A percentile compares a stretch with the other conserved stretches of the same genome.
Conservation (phyloP, 2,797 vertebrate species). For the Garrulus glandarius region DNA sequence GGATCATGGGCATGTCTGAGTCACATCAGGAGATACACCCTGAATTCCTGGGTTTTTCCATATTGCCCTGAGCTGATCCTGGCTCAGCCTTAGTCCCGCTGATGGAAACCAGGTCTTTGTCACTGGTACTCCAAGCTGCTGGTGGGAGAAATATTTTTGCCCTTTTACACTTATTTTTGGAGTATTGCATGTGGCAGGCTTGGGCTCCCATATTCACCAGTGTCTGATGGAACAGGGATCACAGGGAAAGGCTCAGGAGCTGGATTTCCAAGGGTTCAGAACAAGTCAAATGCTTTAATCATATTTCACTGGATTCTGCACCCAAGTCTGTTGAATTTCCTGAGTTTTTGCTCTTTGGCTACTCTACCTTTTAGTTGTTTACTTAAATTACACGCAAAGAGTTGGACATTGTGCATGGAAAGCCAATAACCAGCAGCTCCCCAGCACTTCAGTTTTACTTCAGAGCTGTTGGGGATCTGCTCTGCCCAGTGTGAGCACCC, state of each 20-base stretch:
- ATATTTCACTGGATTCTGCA: background rate
- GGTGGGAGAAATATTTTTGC: background rate
- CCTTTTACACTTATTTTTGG: background rate
- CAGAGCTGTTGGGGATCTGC: background rate
- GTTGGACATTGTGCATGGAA: background rate
- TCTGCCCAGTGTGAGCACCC: background rate
- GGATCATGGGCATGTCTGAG: background rate
- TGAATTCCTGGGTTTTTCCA: background rate
- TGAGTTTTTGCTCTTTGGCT: background rate
- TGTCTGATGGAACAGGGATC: background rate
- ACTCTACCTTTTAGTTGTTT: background rate
- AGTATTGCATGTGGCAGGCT: rapidly evolving
- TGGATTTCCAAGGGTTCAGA: background rate
- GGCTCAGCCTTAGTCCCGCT: background rate
- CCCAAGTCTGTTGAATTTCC: background rate
- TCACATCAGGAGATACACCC: background rate
- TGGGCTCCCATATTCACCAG: background rate
- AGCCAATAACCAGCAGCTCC: background rate
- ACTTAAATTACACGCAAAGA: background rate
- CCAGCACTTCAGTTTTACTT: background rate
- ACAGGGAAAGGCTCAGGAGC: background rate
- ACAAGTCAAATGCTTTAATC: background rate
- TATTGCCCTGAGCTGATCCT: rapidly evolving
- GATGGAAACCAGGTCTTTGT: too few relatives aligned
- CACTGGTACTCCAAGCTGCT: rapidly evolving